Conservation (phyloP, 2,113 vertebrate genomes). For the Planiliza haematocheilus region DNA sequence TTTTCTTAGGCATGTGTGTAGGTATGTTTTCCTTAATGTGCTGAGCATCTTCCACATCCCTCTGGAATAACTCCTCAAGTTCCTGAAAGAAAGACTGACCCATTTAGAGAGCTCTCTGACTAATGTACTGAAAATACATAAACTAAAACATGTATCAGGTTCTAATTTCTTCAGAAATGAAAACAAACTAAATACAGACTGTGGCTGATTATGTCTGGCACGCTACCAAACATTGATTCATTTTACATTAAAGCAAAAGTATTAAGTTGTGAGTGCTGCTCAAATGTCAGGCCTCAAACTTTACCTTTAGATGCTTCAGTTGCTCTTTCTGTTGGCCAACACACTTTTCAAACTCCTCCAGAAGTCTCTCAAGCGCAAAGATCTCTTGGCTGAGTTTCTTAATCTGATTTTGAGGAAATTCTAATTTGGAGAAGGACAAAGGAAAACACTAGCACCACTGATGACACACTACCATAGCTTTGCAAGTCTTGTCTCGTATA, state of each 20-base stretch:
- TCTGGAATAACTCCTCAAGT: slow-evolving; percentile 64
- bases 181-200: neutral
- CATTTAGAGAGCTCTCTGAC: no score
- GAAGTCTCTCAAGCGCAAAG: slow-evolving; percentile 58
- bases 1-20: slow-evolving; percentile 74
- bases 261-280: neutral
- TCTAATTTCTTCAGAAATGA: neutral
- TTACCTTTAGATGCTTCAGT: slow-evolving; percentile 78
- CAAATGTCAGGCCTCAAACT: neutral
- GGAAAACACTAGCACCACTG: neutral
- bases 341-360: slow-evolving; percentile 77
- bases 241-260: neutral
- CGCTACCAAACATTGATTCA: neutral
- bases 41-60: slow-evolving; percentile 55
- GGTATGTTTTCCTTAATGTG: slow-evolving; percentile 81
- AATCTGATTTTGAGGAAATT: slow-evolving; percentile 73
- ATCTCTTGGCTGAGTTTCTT: slow-evolving; percentile 77
- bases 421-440: slow-evolving; percentile 53
- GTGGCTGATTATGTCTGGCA: no score
- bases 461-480: neutral
- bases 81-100: slow-evolving; percentile 65
- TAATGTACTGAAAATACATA: no score
- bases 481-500: no score
- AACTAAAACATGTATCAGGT: no score
- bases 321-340: slow-evolving; percentile 71